Base-by-base conservation (phyloP, 1,140 invertebrate species). In the Mercenaria mercenaria region DNA sequence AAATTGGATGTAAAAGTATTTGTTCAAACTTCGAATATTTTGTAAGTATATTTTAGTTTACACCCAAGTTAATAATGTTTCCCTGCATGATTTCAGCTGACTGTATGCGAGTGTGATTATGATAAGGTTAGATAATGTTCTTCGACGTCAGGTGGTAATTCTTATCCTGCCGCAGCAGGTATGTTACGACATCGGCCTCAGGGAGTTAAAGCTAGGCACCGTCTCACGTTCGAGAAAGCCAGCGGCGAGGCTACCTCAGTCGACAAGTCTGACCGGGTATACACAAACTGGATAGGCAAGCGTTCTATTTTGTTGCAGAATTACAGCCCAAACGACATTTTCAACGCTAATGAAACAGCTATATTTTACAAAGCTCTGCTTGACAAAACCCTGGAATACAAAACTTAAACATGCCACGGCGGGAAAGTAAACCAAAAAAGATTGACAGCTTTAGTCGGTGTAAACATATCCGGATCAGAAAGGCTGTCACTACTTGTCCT, bases 381-480 rank as follows among this genome's bases (percentile, higher is more conserved):
- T 10, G 61, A 92, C 52, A 88, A 91, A 41, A 91, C 72, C 0
- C 32, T 80, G 1, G 79, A 85, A 1, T 91, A 67, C 59, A 91
- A 86, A 83, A 50, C 20, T 11, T 41, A 39, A 41, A 34, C 61
- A 20, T 90, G 86, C 34, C 61, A 89, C 23, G 88, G 87, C 20
- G 86, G 96, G 18, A 96, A 97, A 91, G 80, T 94, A 29, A 95
- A 91, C n/a, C 96, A 96, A 95, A 94, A 96, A 83, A 90, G 96
- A 64, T 85, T 96, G 20, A 96, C 96, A 56, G 90, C 96, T 67
- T 88, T 96, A 61, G 88, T 96, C 32, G 93, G 91, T 76, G 82
- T 39, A n/a, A 84, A 84, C 39, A 69, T 84, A 41, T 26, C 23
- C 32, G 82, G 82, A 20, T 72, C 82, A 29, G 41, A 84, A 34